phyloP scores from a whole-genome alignment of 2,113 vertebrate genomes.

The Cyprinodon brontotheroides region DNA sequence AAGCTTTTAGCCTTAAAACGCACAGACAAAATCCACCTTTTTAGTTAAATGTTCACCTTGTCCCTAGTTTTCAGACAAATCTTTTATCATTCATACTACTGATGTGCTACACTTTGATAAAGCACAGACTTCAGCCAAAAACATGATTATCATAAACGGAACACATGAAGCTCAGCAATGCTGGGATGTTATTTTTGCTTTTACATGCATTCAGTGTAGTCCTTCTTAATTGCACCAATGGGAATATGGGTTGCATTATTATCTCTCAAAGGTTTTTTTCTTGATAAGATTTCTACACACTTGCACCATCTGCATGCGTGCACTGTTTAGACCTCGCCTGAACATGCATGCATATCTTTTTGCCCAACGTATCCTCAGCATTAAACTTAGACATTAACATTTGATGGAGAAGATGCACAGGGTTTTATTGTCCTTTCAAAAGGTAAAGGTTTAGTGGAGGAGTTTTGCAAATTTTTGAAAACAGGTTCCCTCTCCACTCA shows the following conservation, averaged over 20 bases:
- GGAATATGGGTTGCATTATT: too few species aligned
- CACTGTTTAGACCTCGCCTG: too few species aligned
- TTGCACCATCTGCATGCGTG: too few species aligned
- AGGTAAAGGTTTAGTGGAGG: too few species aligned
- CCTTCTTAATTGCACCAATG: background rate
- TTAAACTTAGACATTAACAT: too few species aligned
- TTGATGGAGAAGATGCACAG: background rate
- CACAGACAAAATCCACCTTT: background rate
- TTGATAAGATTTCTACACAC: too few species aligned
- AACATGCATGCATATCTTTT: too few species aligned
- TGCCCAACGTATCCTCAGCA: too few species aligned
- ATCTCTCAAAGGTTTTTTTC: too few species aligned
- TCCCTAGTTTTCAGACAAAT: conserved; percentile 23
- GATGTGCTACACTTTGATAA: conserved; percentile 2
- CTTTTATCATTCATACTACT: conserved; percentile 28
- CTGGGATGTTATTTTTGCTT: background rate
- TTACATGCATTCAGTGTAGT: background rate
- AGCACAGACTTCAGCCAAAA: conserved; percentile 13
- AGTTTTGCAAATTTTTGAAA: too few species aligned
- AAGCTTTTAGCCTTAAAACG: background rate
- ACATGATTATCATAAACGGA: background rate
- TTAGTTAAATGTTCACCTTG: conserved; percentile 32
- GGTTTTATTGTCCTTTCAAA: background rate
- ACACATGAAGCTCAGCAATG: conserved; percentile 31
- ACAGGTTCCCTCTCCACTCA: too few species aligned